Evolutionary conservation across 2,888 invertebrate genomes (phyloP).

Genomic region (Pemphredon lugubris): DNA sequence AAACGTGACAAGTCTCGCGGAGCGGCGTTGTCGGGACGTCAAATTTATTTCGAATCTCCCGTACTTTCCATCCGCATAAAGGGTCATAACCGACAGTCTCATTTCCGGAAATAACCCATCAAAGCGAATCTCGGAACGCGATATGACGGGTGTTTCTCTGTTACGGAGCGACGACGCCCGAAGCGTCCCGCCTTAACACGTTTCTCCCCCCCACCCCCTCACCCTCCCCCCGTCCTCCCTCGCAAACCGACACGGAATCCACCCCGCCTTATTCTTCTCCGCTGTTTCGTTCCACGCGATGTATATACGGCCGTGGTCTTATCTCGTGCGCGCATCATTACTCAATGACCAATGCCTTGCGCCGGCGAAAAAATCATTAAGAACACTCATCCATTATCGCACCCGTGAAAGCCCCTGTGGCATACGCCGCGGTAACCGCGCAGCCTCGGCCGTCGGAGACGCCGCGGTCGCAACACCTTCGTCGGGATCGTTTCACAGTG

Average conservation of each 20-base stretch:
- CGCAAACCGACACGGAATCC: too few species aligned
- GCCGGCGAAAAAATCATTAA: conserved; percentile 72
- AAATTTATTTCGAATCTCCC: conserved; percentile 16
- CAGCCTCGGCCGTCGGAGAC: conserved; percentile 21
- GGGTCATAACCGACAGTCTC: conserved; percentile 3
- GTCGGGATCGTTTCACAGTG: conserved; percentile 50
- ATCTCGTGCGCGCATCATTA: conserved; percentile 73
- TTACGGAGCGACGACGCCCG: conserved; percentile 49
- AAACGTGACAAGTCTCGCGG: too few species aligned
- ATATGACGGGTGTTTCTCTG: conserved; percentile 36
- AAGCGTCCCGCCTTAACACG: conserved; percentile 58
- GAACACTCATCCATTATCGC: conserved; percentile 71
- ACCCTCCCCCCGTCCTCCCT: too few species aligned
- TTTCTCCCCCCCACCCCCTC: conserved; percentile 20
- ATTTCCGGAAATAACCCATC: conserved; percentile 43
- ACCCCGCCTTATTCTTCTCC: neutral
- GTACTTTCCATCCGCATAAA: conserved; percentile 17
- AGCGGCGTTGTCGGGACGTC: too few species aligned
- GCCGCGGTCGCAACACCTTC: conserved; percentile 38
- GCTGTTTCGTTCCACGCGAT: conserved; percentile 15
- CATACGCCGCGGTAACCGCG: conserved; percentile 35
- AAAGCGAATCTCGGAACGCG: conserved; percentile 33
- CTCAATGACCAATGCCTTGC: conserved; percentile 70
- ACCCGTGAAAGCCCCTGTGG: conserved; percentile 57
- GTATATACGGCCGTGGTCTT: conserved; percentile 58